Conservation (phyloP, 2,888 invertebrate species). For the Ligdia adustata region DNA sequence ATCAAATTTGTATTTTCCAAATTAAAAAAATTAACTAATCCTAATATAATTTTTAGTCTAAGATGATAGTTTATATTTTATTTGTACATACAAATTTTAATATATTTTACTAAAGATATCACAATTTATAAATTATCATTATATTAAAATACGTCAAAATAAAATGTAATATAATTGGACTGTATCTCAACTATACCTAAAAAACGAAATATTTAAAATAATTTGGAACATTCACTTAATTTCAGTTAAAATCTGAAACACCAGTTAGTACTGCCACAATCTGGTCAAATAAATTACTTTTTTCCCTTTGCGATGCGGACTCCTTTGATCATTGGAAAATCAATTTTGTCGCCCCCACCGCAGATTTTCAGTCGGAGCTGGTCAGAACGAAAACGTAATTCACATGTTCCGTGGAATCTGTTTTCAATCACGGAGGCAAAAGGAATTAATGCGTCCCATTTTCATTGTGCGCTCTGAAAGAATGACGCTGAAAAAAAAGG, state of each 20-base stretch:
- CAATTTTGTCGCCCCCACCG: constrained; percentile 58
- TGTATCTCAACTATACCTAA: no score
- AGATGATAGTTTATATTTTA: no score
- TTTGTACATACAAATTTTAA: no score
- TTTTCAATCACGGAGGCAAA: constrained; percentile 17
- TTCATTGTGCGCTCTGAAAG: constrained; percentile 2
- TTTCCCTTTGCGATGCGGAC: constrained; percentile 68
- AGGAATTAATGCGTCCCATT: constrained; percentile 11
- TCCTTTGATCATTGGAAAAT: constrained; percentile 73
- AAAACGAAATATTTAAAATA: not conserved
- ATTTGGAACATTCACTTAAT: not conserved
- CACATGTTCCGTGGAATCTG: constrained; percentile 8
- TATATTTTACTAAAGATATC: no score
- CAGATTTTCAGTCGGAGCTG: constrained; percentile 37
- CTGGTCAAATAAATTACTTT: constrained; percentile 69
- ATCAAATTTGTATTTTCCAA: no score
- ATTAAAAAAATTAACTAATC: no score
- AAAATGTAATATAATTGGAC: no score
- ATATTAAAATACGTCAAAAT: no score
- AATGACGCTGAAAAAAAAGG: no score
- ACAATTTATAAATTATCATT: no score
- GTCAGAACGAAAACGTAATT: constrained; percentile 27
- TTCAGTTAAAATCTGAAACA: constrained; percentile 31
- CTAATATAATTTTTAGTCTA: no score
- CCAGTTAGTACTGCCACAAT: constrained; percentile 38